A percentile compares a stretch with the other conserved stretches of the same genome.
Conservation (phyloP, 2,797 vertebrate genomes). For the Brachyrhaphis roseni region DNA sequence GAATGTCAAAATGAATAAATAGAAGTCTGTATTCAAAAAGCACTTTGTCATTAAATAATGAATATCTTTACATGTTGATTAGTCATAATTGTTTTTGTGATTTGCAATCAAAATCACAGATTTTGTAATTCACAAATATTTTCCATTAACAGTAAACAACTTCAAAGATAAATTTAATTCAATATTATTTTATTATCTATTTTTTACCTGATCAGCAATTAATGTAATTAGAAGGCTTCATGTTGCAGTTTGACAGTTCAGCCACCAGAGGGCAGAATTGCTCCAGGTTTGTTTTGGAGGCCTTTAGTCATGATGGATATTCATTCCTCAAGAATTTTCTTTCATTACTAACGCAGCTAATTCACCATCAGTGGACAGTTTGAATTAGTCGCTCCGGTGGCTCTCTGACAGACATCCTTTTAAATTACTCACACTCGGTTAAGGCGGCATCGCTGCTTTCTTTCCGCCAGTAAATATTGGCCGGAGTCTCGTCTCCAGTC, state of each 20-base stretch:
- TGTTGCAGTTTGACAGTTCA: neutral
- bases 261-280: conserved; percentile 54
- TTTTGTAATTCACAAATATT: too few relatives aligned
- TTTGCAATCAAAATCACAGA: too few relatives aligned
- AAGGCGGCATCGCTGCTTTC: conserved; percentile 1
- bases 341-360: neutral
- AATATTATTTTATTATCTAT: too few relatives aligned
- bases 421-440: conserved; percentile 2
- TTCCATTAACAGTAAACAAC: too few relatives aligned
- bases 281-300: conserved; percentile 17
- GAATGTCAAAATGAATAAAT: too few relatives aligned
- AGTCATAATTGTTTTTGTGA: too few relatives aligned
- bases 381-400: neutral
- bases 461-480: conserved; percentile 10
- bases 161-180: too few relatives aligned
- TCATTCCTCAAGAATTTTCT: neutral
- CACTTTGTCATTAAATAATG: too few relatives aligned
- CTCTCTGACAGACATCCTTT: neutral
- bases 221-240: neutral
- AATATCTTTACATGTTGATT: too few relatives aligned
- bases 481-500: conserved; percentile 15
- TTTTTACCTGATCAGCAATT: too few relatives aligned
- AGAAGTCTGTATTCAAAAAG: too few relatives aligned
- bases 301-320: neutral
- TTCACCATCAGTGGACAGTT: neutral